These are phyloP conservation scores for Petrocephalus microphthalmus DNA, from an alignment of 2,113 vertebrate species.

Conservation along the genomic window DNA sequence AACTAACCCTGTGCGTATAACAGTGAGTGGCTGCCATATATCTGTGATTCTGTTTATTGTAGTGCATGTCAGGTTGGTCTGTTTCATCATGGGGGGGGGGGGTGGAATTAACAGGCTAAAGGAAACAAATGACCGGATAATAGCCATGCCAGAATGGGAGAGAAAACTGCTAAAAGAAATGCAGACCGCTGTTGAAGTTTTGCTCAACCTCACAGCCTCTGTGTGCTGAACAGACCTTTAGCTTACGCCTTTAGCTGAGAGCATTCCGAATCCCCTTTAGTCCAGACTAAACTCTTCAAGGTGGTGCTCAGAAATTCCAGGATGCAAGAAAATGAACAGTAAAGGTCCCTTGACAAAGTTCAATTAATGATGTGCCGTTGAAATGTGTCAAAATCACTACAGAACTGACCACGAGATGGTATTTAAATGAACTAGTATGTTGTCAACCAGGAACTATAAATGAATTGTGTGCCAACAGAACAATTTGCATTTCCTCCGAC, in stretches of 20 bases:
- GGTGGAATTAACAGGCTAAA: neutral
- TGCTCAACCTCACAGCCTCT: neutral
- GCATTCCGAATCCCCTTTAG: neutral
- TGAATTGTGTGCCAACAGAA: neutral
- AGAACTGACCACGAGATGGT: neutral
- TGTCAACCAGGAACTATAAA: neutral
- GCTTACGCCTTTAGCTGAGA: neutral
- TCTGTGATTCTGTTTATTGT: neutral
- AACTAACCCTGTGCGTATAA: neutral
- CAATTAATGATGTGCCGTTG: neutral
- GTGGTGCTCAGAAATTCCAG: neutral
- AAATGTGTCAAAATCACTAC: neutral
- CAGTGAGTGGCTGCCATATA: neutral
- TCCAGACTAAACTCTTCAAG: neutral
- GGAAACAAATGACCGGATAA: neutral
- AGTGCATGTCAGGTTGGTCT: neutral
- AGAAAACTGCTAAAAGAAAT: neutral
- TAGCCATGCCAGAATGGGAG: neutral
- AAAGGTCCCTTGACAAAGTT: neutral
- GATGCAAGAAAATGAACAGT: neutral
- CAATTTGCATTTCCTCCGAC: neutral
- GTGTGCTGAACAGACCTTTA: neutral
- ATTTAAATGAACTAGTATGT: neutral
- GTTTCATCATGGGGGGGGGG: neutral
- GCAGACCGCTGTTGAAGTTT: neutral